A percentile compares a stretch with the other conserved stretches of the same genome.
These are phyloP conservation scores for Dendrolimus pini DNA, from an alignment of 2,888 invertebrate species.

Conservation along the genomic window DNA sequence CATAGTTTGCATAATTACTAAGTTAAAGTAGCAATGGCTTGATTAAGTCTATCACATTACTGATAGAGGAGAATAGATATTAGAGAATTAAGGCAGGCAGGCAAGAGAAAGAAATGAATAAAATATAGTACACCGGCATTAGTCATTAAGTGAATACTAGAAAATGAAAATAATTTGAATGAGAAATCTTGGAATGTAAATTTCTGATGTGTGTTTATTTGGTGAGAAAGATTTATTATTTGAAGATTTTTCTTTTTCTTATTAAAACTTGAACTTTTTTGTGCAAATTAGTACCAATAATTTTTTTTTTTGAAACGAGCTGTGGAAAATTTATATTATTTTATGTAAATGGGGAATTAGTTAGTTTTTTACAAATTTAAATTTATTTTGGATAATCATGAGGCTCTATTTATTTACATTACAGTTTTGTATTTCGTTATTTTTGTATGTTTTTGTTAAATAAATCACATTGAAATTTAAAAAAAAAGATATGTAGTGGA, in stretches of 20 bases:
- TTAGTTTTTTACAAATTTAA: slow-evolving; percentile 1
- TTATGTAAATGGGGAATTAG: slow-evolving; percentile 4
- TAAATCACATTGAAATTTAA: slow-evolving; percentile 14
- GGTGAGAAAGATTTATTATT: slow-evolving; percentile 57
- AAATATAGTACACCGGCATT: slow-evolving; percentile 11
- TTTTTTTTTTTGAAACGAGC: slow-evolving; percentile 6
- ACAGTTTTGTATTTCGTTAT: slow-evolving; percentile 7
- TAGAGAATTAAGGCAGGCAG: too few relatives aligned
- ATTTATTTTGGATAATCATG: background rate
- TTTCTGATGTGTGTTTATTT: slow-evolving; percentile 23
- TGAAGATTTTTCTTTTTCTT: slow-evolving; percentile 58
- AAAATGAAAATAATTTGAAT: slow-evolving; percentile 65
- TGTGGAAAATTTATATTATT: background rate
- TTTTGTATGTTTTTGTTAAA: slow-evolving; percentile 34
- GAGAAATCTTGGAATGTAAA: slow-evolving; percentile 51
- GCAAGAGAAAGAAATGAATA: too few relatives aligned
- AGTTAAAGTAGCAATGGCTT: too few relatives aligned
- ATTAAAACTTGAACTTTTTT: slow-evolving; percentile 14
- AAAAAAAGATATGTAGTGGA: too few relatives aligned
- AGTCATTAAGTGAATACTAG: slow-evolving; percentile 31
- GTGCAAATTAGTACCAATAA: slow-evolving; percentile 30
- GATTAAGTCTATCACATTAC: too few relatives aligned
- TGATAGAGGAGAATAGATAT: too few relatives aligned
- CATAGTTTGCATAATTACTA: too few relatives aligned
- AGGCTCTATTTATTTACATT: background rate